Evolutionary conservation across 2,888 invertebrate species (phyloP), one percentile per base, ranked within the genome.

Genomic region (Meandrusa payeni): DNA sequence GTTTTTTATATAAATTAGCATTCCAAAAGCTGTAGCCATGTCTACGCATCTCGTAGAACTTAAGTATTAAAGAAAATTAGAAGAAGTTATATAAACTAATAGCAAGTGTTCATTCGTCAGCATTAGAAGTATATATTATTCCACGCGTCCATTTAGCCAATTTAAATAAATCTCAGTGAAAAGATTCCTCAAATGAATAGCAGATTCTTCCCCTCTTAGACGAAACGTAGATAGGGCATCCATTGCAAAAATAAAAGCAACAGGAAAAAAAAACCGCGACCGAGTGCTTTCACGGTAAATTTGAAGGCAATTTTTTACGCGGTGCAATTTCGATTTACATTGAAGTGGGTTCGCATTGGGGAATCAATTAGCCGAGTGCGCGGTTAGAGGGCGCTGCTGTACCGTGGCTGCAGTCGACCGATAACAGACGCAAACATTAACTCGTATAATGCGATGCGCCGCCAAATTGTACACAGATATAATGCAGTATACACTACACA

Each of bases 321-420:
- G 43, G 12, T 24, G 36, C 43, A 43, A 24, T 43, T 43, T 23
- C 43, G 37, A 44, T 38, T 43, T 38, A 32, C 43, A 43, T 44
- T 39, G 38, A 23, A 44, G 38, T 39, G 38, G 13, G 17, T 24
- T 15, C 27, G 24, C 27, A 26, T 10, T 48, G 43, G 59, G 62
- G 62, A 65, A 69, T 65, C 69, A 72, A 73, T 73, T 72, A 72
- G 63, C 57, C 54, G 54, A 53, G 55, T 51, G 36, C 28, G 57
- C 52, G 55, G 44, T 24, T 24, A 19, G 20, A 50, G 60, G 60
- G 59, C 54, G 51, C 45, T 46, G 51, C 64, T 15, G 7, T 34
- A 26, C 36, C 67, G 65, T 68, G 69, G 66, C 70, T 72, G 69
- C 57, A 50, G 46, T 52, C 48, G 50, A 51, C 50, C 46, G 47